Base-by-base conservation (phyloP, 1,140 invertebrate species). In the Formica exsecta region DNA sequence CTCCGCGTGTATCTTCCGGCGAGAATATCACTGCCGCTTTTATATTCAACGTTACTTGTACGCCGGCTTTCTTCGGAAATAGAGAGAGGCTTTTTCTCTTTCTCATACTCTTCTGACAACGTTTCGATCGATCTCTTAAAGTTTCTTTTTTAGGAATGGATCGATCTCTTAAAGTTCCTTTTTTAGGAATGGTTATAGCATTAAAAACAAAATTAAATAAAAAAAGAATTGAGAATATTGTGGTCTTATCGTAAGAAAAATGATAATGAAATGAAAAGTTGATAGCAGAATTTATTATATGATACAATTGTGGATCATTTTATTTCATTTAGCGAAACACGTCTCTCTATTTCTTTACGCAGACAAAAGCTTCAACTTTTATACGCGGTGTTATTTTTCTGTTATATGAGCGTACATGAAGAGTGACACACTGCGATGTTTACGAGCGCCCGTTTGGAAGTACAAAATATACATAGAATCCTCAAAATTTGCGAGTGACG, bases 321-420 rank as follows among this genome's bases (percentile, higher is more conserved):
- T 32, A 25, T 19, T 38, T 36, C 51, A 19, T 41, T 44, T 16
- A 44, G 9, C 25, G 5, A 70, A 36, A 80, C 5, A 5, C 4
- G 8, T 11, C 19, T 66, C n/a, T 54, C 32, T 41, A 57, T 3
- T 11, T 44, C 41, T 22, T 77, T 65, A 32, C 16, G 44, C 71
- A 76, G 29, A 19, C 54, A 59, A 89, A 61, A 44, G 48, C 83
- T 71, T 64, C 29, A 65, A 54, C 38, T 84, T 89, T 86, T 89
- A 86, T 81, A 75, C 54, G 51, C 48, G 57, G 61, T 74, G 83
- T 86, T 89, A 89, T 89, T 89, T 89, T 89, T 89, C 87, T 88
- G 80, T 89, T 89, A 88, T 88, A 68, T 59, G 81, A 85, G 75
- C 66, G 70, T 75, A 64, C 64, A 81, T 41, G 74, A 74, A n/a